Evolutionary conservation across 2,888 invertebrate species (phyloP).

Genomic region (Leucophora obtusa): DNA sequence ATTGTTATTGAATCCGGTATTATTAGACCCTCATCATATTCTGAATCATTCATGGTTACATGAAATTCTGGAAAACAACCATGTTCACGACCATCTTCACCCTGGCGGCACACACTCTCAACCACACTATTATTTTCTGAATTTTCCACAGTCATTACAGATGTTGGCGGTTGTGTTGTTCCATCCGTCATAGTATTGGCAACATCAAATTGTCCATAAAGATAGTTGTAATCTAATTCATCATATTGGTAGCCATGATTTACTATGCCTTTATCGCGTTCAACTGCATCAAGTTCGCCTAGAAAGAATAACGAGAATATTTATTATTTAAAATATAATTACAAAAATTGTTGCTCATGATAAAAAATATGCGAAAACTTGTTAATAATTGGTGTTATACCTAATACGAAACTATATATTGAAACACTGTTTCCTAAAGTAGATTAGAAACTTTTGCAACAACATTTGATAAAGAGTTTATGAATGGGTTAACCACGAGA

Average conservation of each 20-base stretch:
- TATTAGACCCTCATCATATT: conserved; percentile 88
- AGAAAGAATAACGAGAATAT: conserved; percentile 6
- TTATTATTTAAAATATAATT: not conserved
- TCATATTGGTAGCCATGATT: conserved; percentile 71
- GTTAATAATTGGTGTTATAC: not conserved
- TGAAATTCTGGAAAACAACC: conserved; percentile 81
- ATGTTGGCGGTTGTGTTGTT: conserved; percentile 49
- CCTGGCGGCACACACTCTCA: conserved; percentile 8
- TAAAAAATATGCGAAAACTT: not conserved
- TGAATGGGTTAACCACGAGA: too few species aligned
- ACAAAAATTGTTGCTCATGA: not conserved
- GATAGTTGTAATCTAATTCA: conserved; percentile 70
- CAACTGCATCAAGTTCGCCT: conserved; percentile 54
- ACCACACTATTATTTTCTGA: conserved; percentile 38
- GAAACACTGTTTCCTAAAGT: not conserved
- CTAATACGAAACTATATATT: not conserved
- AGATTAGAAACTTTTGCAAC: too few species aligned
- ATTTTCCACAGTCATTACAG: not conserved
- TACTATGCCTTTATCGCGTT: conserved; percentile 65
- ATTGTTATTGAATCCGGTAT: conserved; percentile 87
- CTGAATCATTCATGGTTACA: conserved; percentile 82
- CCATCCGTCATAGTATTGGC: conserved; percentile 63
- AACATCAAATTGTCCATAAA: conserved; percentile 69
- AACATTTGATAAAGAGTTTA: too few species aligned
- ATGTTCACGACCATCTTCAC: conserved; percentile 47